phyloP scores from a whole-genome alignment of 1,140 invertebrate species.

The Lycorma delicatula region DNA sequence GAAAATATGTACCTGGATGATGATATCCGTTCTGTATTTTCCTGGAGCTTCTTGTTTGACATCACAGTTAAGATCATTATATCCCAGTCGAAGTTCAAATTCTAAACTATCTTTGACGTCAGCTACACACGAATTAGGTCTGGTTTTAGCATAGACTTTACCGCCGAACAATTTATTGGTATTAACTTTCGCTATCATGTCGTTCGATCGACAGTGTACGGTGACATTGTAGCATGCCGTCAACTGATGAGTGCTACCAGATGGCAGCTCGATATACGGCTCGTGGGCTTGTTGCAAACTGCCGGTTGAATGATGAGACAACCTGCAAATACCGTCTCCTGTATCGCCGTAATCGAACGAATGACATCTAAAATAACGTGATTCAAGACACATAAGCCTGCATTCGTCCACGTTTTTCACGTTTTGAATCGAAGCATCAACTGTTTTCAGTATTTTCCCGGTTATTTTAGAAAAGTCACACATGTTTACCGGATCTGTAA shows the following conservation, averaged over 20 bases:
- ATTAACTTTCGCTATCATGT: slow-evolving; percentile 42
- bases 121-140: slow-evolving; percentile 42
- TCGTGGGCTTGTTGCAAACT: slow-evolving; percentile 40
- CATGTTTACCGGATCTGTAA: no score
- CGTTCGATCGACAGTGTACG: slow-evolving; percentile 41
- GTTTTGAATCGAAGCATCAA: no score
- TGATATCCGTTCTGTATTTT: slow-evolving; percentile 37
- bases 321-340: slow-evolving; percentile 39
- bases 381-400: no score
- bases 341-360: slow-evolving; percentile 45
- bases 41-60: slow-evolving; percentile 39
- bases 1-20: slow-evolving; percentile 29
- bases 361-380: slow-evolving; percentile 43
- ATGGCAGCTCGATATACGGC: slow-evolving; percentile 43
- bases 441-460: no score
- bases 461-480: no score
- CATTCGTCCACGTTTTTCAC: no score
- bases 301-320: slow-evolving; percentile 42
- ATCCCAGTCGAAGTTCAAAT: slow-evolving; percentile 39
- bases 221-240: slow-evolving; percentile 45
- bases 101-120: slow-evolving; percentile 39
- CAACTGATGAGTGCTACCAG: slow-evolving; percentile 45
- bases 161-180: slow-evolving; percentile 47
- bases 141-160: slow-evolving; percentile 44
- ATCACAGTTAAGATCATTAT: slow-evolving; percentile 39